Percentiles rank a stretch among this genome's conserved stretches.
phyloP scores from a whole-genome alignment of 2,113 vertebrate genomes.

The Rhinoptilus africanus region DNA sequence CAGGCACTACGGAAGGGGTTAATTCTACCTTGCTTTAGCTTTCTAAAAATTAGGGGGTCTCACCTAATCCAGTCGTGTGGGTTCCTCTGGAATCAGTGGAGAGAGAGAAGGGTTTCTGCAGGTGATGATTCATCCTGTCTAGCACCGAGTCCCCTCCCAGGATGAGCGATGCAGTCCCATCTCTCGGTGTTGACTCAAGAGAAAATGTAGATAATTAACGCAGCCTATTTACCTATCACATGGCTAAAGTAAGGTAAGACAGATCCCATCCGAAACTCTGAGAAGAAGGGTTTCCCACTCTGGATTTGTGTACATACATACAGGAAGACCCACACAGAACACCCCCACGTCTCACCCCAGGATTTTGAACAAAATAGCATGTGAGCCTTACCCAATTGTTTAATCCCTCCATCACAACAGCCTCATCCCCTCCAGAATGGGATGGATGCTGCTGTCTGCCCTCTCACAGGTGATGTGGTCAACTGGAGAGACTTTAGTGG shows the following conservation, averaged over 20 bases:
- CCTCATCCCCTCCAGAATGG: background rate
- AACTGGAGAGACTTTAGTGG: background rate
- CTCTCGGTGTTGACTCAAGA: background rate
- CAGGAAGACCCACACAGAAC: background rate
- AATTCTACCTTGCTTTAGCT: background rate
- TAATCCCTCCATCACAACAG: background rate
- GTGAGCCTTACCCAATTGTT: background rate
- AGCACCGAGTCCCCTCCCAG: background rate
- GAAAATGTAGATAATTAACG: background rate
- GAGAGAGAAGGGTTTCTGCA: background rate
- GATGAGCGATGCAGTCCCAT: fast-evolving
- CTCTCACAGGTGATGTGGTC: background rate
- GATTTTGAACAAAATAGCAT: background rate
- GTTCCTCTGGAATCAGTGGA: background rate
- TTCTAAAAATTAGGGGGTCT: background rate
- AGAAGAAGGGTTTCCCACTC: background rate
- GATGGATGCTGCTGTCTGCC: background rate
- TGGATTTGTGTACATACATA: background rate
- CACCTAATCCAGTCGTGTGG: background rate
- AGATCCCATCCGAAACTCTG: background rate
- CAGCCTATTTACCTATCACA: background rate
- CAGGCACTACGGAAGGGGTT: background rate
- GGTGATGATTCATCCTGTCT: background rate
- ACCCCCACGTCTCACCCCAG: background rate
- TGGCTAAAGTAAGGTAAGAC: background rate